phyloP scores from a whole-genome alignment of 2,888 invertebrate genomes.

The Amorpha juglandis region DNA sequence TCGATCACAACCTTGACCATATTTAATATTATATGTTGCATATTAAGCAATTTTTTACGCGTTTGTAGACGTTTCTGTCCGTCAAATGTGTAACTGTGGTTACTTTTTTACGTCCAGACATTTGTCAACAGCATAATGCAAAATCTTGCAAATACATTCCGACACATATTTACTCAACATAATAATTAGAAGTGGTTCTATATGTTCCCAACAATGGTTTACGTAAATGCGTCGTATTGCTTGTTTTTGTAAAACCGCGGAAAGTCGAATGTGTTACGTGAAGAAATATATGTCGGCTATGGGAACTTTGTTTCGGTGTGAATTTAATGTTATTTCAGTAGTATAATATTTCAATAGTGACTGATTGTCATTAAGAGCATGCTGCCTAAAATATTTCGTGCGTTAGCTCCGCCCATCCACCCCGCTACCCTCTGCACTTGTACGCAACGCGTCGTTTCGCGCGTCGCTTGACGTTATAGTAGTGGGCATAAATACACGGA shows the following conservation, averaged over 20 bases:
- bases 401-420: no score
- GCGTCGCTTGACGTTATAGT: no score
- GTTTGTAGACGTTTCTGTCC: no score
- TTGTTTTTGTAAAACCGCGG: slow-evolving; percentile 48
- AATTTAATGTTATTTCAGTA: slow-evolving; percentile 11
- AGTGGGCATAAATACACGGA: no score
- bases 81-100: no score
- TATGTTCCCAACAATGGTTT: slow-evolving; percentile 16
- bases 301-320: slow-evolving; percentile 36
- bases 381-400: no score
- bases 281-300: slow-evolving; percentile 36
- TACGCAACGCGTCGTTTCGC: no score
- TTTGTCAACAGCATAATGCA: background rate
- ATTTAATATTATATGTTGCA: no score
- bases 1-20: no score
- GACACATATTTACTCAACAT: slow-evolving; percentile 19
- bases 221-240: slow-evolving; percentile 31
- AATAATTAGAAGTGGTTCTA: slow-evolving; percentile 12
- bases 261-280: slow-evolving; percentile 45
- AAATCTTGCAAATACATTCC: background rate
- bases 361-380: background rate
- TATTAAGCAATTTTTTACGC: no score
- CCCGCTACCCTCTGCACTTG: no score
- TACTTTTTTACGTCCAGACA: background rate
- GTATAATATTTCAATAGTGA: background rate